A percentile compares a stretch with the other conserved stretches of the same genome.
These are phyloP conservation scores for Syrmaticus mikado DNA, from an alignment of 2,113 vertebrate species.

Conservation along the genomic window DNA sequence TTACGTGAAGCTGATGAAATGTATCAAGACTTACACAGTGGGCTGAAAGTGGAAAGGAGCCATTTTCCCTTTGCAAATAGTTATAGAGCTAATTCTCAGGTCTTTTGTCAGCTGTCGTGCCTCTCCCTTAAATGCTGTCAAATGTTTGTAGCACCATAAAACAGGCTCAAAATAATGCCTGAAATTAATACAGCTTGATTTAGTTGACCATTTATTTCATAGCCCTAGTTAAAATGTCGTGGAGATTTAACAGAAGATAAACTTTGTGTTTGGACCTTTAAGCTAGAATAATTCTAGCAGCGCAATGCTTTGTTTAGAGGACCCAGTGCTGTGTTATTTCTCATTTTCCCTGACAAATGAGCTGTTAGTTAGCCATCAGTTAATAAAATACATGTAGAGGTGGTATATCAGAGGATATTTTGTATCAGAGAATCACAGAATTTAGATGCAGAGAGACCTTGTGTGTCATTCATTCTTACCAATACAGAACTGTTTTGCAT, in stretches of 20 bases:
- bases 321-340: background rate
- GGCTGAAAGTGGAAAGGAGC: conserved; percentile 16
- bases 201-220: conserved; percentile 55
- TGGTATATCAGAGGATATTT: background rate
- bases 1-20: background rate
- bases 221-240: conserved; percentile 40
- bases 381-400: background rate
- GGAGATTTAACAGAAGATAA: conserved; percentile 62
- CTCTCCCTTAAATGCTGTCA: background rate
- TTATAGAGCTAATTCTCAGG: conserved; percentile 41
- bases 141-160: conserved; percentile 14
- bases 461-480: background rate
- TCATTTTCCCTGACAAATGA: background rate
- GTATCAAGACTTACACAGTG: conserved; percentile 2
- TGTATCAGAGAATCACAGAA: background rate
- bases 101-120: conserved; percentile 19
- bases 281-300: background rate
- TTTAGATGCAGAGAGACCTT: background rate
- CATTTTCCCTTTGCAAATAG: conserved; percentile 40
- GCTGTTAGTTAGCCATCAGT: background rate
- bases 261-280: conserved; percentile 32
- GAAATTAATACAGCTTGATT: conserved; percentile 63
- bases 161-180: conserved; percentile 36
- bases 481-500: background rate
- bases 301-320: background rate